These are phyloP conservation scores for Troglohyphantes excavatus DNA, from an alignment of 2,888 invertebrate genomes.

Conservation along the genomic window DNA sequence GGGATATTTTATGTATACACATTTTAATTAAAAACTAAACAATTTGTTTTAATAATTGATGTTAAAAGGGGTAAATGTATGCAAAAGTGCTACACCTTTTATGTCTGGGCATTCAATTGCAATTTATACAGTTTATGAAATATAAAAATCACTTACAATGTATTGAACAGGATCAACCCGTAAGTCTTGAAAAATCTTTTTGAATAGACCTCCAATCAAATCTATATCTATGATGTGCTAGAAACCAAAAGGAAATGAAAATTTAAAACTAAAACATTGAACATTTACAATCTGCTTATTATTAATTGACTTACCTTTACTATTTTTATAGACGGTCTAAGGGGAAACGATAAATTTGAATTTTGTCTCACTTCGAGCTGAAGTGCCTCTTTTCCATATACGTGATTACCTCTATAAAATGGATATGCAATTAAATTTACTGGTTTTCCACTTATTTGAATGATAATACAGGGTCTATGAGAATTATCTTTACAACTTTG, in stretches of 20 bases:
- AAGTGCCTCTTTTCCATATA: slow-evolving; percentile 84
- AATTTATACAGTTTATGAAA: background rate
- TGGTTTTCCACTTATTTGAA: too few relatives aligned
- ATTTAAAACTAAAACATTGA: slow-evolving; percentile 24
- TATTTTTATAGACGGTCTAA: slow-evolving; percentile 83
- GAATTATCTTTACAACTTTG: too few relatives aligned
- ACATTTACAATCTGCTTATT: slow-evolving; percentile 59
- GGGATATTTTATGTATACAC: too few relatives aligned
- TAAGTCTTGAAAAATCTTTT: slow-evolving; percentile 84
- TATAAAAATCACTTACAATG: slow-evolving; percentile 82
- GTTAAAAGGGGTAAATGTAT: too few relatives aligned
- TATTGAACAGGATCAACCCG: slow-evolving; percentile 83
- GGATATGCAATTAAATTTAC: background rate
- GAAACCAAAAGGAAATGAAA: slow-evolving; percentile 53
- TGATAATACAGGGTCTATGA: too few relatives aligned
- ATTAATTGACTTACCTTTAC: slow-evolving; percentile 82
- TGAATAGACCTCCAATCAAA: slow-evolving; percentile 84
- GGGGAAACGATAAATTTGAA: slow-evolving; percentile 83
- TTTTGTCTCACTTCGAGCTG: slow-evolving; percentile 83
- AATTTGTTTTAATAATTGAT: too few relatives aligned
- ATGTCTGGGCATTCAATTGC: background rate
- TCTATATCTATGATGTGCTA: slow-evolving; percentile 83
- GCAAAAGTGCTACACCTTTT: too few relatives aligned
- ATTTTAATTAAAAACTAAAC: too few relatives aligned
- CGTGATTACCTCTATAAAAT: slow-evolving; percentile 80